Percentiles rank a stretch among this genome's conserved stretches.
phyloP scores from a whole-genome alignment of 2,888 invertebrate species.

The Calliopum simillimum region DNA sequence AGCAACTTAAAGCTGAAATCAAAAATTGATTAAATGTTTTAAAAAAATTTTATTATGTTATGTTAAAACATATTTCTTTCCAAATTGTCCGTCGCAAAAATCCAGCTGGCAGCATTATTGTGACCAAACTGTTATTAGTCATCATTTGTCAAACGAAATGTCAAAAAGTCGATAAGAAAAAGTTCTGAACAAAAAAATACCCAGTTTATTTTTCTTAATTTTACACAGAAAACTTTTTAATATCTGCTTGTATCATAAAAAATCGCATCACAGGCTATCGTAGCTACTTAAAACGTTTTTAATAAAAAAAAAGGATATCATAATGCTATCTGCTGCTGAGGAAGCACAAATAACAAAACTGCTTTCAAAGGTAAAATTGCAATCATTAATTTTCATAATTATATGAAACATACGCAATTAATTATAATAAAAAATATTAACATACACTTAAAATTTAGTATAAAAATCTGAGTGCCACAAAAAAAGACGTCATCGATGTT shows the following conservation, averaged over 20 bases:
- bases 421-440: slow-evolving; percentile 22
- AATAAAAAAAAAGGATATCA: slow-evolving; percentile 14
- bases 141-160: slow-evolving; percentile 34
- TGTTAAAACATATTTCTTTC: too few relatives aligned
- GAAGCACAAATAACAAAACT: slow-evolving; percentile 70
- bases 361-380: slow-evolving; percentile 67
- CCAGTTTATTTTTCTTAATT: slow-evolving; percentile 23
- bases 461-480: slow-evolving; percentile 75
- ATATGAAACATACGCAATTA: neutral
- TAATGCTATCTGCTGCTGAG: slow-evolving; percentile 63
- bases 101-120: too few relatives aligned
- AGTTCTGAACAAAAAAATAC: neutral
- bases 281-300: too few relatives aligned
- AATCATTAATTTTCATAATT: too few relatives aligned
- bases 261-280: neutral
- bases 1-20: too few relatives aligned
- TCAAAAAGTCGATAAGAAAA: slow-evolving; percentile 29
- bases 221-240: slow-evolving; percentile 17
- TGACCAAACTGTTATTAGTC: slow-evolving; percentile 31
- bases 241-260: neutral
- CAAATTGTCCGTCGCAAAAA: too few relatives aligned
- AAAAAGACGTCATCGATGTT: slow-evolving; percentile 76
- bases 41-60: too few relatives aligned
- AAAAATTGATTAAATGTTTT: too few relatives aligned
- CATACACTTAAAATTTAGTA: slow-evolving; percentile 70